These are phyloP conservation scores for Channa striata DNA, from an alignment of 2,797 vertebrate genomes.

Conservation along the genomic window DNA sequence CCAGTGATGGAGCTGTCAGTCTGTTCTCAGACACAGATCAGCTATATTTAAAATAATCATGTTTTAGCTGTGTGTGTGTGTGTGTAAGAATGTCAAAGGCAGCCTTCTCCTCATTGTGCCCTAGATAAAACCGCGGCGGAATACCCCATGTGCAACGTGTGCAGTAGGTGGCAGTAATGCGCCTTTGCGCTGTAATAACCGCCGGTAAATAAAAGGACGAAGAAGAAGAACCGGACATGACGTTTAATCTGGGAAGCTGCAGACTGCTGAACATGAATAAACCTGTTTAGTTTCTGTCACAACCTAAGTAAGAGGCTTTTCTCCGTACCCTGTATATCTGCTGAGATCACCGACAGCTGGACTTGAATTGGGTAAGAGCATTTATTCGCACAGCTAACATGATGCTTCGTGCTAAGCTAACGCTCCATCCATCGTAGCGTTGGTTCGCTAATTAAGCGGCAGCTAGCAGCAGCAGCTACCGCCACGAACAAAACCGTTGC, in stretches of 20 bases:
- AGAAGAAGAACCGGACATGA: constrained; percentile 47
- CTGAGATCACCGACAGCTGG: constrained; percentile 12
- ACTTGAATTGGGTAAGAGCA: constrained; percentile 40
- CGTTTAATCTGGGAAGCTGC: constrained; percentile 47
- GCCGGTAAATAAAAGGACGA: neutral
- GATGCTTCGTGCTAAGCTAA: constrained; percentile 33
- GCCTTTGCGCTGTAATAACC: neutral
- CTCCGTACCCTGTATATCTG: neutral
- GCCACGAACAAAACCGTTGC: neutral
- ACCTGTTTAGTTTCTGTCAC: constrained; percentile 18
- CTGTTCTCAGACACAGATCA: too few relatives aligned
- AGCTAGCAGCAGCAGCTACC: neutral
- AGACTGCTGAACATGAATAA: constrained; percentile 45
- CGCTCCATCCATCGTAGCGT: constrained; percentile 10
- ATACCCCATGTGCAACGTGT: neutral
- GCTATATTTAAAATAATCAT: too few relatives aligned
- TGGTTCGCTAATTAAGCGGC: constrained; percentile 2
- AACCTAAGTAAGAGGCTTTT: neutral
- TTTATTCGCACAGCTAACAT: neutral
- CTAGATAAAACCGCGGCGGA: too few relatives aligned
- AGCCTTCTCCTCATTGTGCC: too few relatives aligned
- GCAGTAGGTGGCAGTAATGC: constrained; percentile 26
- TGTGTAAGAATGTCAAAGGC: too few relatives aligned
- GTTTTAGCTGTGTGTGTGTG: too few relatives aligned
- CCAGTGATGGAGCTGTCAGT: too few relatives aligned